phyloP scores from a whole-genome alignment of 1,140 invertebrate species.

The Heterodera carotae region DNA sequence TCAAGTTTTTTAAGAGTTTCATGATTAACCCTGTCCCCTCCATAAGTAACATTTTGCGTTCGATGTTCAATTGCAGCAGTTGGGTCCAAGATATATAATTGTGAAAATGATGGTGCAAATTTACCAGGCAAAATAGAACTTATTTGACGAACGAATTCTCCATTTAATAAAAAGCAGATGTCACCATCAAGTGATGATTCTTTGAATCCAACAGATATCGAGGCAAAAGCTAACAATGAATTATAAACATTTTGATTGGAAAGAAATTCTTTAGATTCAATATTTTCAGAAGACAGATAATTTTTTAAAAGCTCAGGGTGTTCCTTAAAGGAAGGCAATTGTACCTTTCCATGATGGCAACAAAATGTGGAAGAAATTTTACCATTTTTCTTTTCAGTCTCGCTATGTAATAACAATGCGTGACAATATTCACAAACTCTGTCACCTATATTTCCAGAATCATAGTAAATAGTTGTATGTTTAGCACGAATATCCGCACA shows the following conservation, averaged over 20 bases:
- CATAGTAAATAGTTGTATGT: no score
- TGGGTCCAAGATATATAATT: conserved; percentile 1
- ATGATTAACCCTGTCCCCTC: no score
- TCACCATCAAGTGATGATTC: background rate
- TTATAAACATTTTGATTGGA: no score
- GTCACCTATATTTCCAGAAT: no score
- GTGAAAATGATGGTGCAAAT: conserved; percentile 1
- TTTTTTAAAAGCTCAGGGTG: background rate
- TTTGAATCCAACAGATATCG: background rate
- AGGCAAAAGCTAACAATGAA: no score
- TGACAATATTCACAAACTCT: no score
- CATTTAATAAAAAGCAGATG: no score
- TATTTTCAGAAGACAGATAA: background rate
- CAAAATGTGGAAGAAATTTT: background rate
- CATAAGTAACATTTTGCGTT: background rate
- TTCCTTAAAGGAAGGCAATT: background rate
- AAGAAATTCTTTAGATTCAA: background rate
- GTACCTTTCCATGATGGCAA: background rate
- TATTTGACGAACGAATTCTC: background rate
- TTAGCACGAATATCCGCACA: no score
- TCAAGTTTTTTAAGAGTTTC: background rate
- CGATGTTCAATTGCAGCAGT: background rate
- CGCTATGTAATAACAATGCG: no score
- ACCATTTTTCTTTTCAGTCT: no score
- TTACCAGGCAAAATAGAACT: background rate